Evolutionary conservation across 2,888 invertebrate genomes (phyloP).

Genomic region (Helicoverpa assulta): DNA sequence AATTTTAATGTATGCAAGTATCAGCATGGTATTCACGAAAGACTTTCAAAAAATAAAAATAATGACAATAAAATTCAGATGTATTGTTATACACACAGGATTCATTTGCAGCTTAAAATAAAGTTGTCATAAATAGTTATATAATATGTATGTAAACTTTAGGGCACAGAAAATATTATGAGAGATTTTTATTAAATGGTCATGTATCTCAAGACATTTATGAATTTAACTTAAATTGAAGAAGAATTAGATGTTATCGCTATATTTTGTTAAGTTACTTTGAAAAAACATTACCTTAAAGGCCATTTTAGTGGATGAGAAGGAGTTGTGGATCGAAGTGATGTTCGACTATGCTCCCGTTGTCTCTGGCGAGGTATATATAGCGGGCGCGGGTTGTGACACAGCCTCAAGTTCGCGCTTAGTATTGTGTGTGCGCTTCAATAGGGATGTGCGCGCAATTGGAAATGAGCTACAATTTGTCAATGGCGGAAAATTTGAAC

Average conservation of each 20-base stretch:
- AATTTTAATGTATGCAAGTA: too few relatives aligned
- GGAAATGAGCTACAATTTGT: constrained; percentile 87
- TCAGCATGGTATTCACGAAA: too few relatives aligned
- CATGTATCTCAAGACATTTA: too few relatives aligned
- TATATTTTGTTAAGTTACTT: not conserved
- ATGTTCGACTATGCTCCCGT: constrained; percentile 83
- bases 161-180: too few relatives aligned
- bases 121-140: too few relatives aligned
- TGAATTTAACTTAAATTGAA: too few relatives aligned
- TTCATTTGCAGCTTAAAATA: too few relatives aligned
- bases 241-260: not conserved
- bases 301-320: constrained; percentile 81
- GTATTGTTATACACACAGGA: too few relatives aligned
- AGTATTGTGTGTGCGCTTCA: constrained; percentile 84
- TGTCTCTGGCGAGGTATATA: constrained; percentile 80
- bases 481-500: constrained; percentile 85
- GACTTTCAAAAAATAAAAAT: too few relatives aligned
- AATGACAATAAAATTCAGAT: too few relatives aligned
- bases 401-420: constrained; percentile 82
- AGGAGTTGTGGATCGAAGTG: constrained; percentile 78
- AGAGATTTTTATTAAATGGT: too few relatives aligned
- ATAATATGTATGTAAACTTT: too few relatives aligned
- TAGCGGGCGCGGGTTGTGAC: constrained; percentile 81
- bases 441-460: constrained; percentile 86
- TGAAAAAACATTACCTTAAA: constrained; percentile 79